Evolutionary conservation across 2,797 vertebrate species (phyloP).

Genomic region (Phalloptychus januarius): DNA sequence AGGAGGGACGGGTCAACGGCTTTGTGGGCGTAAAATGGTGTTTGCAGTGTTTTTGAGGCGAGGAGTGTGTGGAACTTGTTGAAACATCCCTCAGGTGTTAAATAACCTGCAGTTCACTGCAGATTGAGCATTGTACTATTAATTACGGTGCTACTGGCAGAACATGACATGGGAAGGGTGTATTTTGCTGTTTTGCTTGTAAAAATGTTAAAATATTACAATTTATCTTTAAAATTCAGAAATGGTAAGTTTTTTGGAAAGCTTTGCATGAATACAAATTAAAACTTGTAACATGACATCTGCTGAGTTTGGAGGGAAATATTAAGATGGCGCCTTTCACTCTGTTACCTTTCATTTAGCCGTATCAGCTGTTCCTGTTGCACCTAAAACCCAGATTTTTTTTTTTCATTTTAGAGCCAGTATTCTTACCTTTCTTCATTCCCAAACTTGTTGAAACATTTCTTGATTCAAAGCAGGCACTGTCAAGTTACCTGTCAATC

Average conservation of each 20-base stretch:
- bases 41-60: conserved; percentile 18
- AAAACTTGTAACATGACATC: background rate
- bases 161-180: background rate
- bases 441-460: background rate
- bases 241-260: background rate
- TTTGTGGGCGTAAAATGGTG: conserved; percentile 23
- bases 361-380: background rate
- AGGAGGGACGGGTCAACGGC: conserved; percentile 20
- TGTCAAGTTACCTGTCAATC: too few species aligned
- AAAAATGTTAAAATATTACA: background rate
- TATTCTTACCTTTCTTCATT: background rate
- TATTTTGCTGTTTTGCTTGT: background rate
- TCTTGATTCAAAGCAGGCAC: background rate
- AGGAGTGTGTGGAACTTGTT: conserved; percentile 11
- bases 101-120: conserved; percentile 18
- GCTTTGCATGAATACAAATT: conserved; percentile 22
- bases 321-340: background rate
- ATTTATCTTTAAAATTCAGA: background rate
- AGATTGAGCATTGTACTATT: conserved; percentile 10
- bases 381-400: background rate
- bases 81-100: conserved; percentile 41
- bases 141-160: conserved; percentile 26
- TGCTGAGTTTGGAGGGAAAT: conserved; percentile 1
- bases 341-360: background rate
- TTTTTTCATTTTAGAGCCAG: too few species aligned